Evolutionary conservation across 2,888 invertebrate genomes (phyloP), one percentile per base, ranked within the genome.

Genomic region (Orthosia gracilis): DNA sequence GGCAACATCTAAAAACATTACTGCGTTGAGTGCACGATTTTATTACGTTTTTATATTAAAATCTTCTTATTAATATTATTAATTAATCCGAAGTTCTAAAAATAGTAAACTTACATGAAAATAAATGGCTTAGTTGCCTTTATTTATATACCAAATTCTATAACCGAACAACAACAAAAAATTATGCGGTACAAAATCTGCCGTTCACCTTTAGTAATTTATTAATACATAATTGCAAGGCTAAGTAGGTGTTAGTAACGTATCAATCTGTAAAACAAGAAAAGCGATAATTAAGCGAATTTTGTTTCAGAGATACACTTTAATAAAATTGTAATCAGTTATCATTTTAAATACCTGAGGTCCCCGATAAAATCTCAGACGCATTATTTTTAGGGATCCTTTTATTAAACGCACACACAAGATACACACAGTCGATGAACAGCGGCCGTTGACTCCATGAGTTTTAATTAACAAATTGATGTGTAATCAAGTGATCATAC

Each of bases 401-500:
- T 57, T 63, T 23, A 69, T 78, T 57, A 18, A 52, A 45, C 21
- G 50, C 76, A 49, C 45, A 49, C 40, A 45, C 50, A 23, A 26
- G n/a, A n/a, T n/a, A n/a, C n/a, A n/a, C n/a, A n/a, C n/a, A n/a
- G 13, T 54, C 63, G 23, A 64, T 64, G 64, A 64, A 64, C 49
- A 12, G 4, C n/a, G 47, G 66, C 17, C 62, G 49, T 54, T 78
- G 65, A 80, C 65, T 50, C 61, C n/a, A 55, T 40, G 9, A 17
- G 31, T 26, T 80, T n/a, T 52, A 73, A 73, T 80, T 17, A 40
- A 50, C 50, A 47, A 61, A 67, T 59, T 17, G 40, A 62, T 50
- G 26, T 57, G 26, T 26, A 21, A 47, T 74, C 26, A 15, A 50
- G 31, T 26, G 18, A 47, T 74, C 26, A 15, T 63, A 31, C 40